A percentile compares a stretch with the other conserved stretches of the same genome.
These are phyloP conservation scores for Serrognathus titanus DNA, from an alignment of 2,888 invertebrate species.

Conservation along the genomic window DNA sequence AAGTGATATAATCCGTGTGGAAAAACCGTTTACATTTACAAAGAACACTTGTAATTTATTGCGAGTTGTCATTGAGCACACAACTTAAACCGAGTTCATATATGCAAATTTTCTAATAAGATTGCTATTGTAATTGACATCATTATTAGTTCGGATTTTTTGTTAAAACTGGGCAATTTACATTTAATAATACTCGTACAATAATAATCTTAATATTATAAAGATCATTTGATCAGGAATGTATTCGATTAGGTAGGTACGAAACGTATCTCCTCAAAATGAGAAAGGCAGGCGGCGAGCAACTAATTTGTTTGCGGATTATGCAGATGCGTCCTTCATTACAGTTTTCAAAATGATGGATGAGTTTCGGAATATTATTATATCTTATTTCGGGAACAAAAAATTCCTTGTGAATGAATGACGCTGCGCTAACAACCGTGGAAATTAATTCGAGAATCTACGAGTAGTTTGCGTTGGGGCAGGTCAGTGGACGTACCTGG, in stretches of 20 bases:
- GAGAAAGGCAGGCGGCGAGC: constrained; percentile 1
- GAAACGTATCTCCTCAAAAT: not conserved
- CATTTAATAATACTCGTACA: no score
- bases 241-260: not conserved
- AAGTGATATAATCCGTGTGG: no score
- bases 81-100: no score
- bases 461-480: not conserved
- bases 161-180: no score
- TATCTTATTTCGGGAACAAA: constrained; percentile 13
- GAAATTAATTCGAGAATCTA: constrained; percentile 17
- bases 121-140: no score
- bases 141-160: no score
- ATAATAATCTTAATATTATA: no score
- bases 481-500: constrained; percentile 1
- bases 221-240: no score
- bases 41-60: no score
- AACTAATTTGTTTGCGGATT: constrained; percentile 21
- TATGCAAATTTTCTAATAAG: no score
- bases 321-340: constrained; percentile 28
- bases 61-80: no score
- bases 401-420: constrained; percentile 17
- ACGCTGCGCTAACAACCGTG: constrained; percentile 21
- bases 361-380: constrained; percentile 21
- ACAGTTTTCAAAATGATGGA: constrained; percentile 27
- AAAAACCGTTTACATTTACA: no score